Percentiles rank a stretch among this genome's conserved stretches.
Evolutionary conservation across 1,140 invertebrate genomes (phyloP).

Genomic region (Drosophila watanabei): DNA sequence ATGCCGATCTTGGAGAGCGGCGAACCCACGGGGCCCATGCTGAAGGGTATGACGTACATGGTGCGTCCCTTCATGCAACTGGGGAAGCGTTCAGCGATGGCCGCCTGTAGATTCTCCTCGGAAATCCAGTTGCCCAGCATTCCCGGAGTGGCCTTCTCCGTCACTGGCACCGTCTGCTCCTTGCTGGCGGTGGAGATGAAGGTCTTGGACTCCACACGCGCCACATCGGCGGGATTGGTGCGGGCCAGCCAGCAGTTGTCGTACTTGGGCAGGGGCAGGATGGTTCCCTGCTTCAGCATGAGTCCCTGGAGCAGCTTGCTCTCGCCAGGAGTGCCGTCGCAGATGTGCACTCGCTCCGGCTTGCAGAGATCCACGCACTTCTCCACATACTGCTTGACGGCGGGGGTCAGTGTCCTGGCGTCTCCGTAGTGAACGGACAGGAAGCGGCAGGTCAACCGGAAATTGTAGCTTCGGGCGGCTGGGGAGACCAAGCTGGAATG

Average conservation of each 20-base stretch:
- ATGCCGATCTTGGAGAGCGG: constrained; percentile 96
- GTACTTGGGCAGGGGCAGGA: constrained; percentile 92
- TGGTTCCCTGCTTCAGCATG: constrained; percentile 89
- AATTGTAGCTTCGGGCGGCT: constrained; percentile 44
- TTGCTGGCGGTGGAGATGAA: constrained; percentile 93
- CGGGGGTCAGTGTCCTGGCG: constrained; percentile 77
- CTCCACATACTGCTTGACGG: constrained; percentile 89
- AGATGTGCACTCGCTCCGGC: constrained; percentile 92
- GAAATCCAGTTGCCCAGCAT: constrained; percentile 96
- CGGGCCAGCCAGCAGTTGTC: constrained; percentile 95
- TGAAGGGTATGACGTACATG: constrained; percentile 98
- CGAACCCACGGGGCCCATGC: constrained; percentile 97
- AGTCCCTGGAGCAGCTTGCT: constrained; percentile 89
- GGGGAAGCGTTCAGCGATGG: constrained; percentile 92
- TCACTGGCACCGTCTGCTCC: constrained; percentile 91
- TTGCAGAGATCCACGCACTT: constrained; percentile 90
- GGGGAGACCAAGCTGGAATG: constrained; percentile 31
- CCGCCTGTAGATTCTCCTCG: constrained; percentile 91
- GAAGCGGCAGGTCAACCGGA: constrained; percentile 61
- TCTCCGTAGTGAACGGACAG: constrained; percentile 75
- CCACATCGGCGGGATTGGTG: constrained; percentile 97
- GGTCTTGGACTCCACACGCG: constrained; percentile 95
- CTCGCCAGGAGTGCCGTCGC: constrained; percentile 92
- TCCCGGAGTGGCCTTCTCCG: constrained; percentile 89
- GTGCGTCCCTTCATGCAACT: constrained; percentile 96